Conservation (phyloP, 2,888 invertebrate species). For the Hirudinaria manillensis region DNA sequence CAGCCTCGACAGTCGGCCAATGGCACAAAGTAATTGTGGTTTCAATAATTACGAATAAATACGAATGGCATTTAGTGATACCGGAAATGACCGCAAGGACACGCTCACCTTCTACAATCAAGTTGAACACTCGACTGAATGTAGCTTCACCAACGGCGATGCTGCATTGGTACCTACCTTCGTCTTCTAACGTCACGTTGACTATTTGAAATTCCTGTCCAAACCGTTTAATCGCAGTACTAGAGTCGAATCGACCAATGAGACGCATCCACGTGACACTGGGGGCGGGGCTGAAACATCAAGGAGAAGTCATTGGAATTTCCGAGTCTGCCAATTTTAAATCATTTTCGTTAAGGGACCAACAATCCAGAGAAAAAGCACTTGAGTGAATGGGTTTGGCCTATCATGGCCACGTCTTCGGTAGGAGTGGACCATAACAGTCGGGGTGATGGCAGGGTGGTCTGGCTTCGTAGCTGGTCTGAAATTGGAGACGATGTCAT, state of each 20-base stretch:
- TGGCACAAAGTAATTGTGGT: too few species aligned
- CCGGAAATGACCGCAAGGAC: background rate
- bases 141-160: background rate
- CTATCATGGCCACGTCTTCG: constrained; percentile 5
- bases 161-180: constrained; percentile 82
- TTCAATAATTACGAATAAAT: too few species aligned
- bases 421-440: background rate
- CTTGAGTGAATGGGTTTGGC: constrained; percentile 5
- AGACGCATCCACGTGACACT: constrained; percentile 87
- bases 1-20: too few species aligned
- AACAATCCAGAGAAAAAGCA: constrained; percentile 22
- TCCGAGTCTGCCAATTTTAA: background rate
- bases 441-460: background rate
- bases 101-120: constrained; percentile 16
- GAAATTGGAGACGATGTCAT: too few species aligned
- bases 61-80: too few species aligned
- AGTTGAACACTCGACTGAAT: background rate
- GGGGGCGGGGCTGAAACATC: constrained; percentile 71
- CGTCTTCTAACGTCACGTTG: constrained; percentile 62
- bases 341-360: background rate
- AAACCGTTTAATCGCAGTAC: constrained; percentile 90
- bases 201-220: constrained; percentile 72
- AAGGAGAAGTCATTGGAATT: background rate
- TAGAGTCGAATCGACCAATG: constrained; percentile 90
- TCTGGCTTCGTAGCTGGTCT: too few species aligned